Percentiles rank a stretch among this genome's conserved stretches.
Evolutionary conservation across 2,113 vertebrate species (phyloP).

Genomic region (Mesitornis unicolor): DNA sequence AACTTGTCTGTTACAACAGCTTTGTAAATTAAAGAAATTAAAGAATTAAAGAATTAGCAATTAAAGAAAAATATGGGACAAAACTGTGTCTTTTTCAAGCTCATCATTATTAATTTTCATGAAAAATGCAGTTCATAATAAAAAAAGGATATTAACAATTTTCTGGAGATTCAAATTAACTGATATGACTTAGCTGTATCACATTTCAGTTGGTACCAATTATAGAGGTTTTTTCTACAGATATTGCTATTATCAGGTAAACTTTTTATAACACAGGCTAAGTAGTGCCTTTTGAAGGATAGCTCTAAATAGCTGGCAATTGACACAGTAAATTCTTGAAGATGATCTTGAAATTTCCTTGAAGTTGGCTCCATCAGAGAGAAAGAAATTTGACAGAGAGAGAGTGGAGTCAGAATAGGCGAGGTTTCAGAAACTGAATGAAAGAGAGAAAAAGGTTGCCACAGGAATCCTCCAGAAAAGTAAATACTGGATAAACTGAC

Average conservation of each 20-base stretch:
- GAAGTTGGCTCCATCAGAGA: not conserved
- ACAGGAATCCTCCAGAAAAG: not conserved
- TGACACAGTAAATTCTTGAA: not conserved
- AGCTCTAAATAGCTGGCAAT: slow-evolving; percentile 2
- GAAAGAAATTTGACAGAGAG: not conserved
- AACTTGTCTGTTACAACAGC: not conserved
- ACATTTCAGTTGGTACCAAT: not conserved
- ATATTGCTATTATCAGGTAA: not conserved
- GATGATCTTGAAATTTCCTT: slow-evolving; percentile 14
- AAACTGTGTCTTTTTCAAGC: not conserved
- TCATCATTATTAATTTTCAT: slow-evolving; percentile 3
- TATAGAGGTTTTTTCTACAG: not conserved
- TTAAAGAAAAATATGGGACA: not conserved
- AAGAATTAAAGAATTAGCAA: no score
- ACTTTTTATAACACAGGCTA: not conserved
- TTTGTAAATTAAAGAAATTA: not conserved
- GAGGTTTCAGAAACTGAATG: not conserved
- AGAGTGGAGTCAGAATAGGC: not conserved
- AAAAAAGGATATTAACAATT: not conserved
- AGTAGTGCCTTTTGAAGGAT: slow-evolving; percentile 3
- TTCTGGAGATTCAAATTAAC: not conserved
- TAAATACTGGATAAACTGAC: not conserved
- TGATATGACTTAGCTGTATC: not conserved
- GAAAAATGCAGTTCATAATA: not conserved
- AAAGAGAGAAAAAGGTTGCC: not conserved